Conservation (phyloP, 2,888 invertebrate species). For the Phengaris arion region DNA sequence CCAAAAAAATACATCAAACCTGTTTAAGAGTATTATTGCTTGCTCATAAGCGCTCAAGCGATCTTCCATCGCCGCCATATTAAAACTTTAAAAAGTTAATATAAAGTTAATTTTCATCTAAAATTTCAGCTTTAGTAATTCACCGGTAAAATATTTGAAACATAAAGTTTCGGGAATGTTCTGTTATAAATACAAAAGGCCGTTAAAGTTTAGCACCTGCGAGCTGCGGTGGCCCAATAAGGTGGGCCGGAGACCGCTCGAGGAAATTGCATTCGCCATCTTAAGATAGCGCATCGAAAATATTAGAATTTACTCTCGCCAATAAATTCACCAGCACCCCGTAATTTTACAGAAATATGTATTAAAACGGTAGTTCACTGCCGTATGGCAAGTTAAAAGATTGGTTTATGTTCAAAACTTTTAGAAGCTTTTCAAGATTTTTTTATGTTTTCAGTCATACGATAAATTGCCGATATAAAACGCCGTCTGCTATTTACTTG, state of each 20-base stretch:
- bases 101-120: constrained; percentile 4
- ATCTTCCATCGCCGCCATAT: not conserved
- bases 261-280: constrained; percentile 64
- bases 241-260: constrained; percentile 48
- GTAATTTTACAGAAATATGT: constrained; percentile 39
- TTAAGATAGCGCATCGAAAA: constrained; percentile 45
- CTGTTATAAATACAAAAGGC: constrained; percentile 35
- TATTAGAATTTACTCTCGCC: constrained; percentile 44
- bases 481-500: not conserved
- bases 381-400: constrained; percentile 7
- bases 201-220: constrained; percentile 50
- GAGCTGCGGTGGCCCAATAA: constrained; percentile 49
- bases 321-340: constrained; percentile 37
- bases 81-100: not conserved
- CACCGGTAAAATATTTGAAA: constrained; percentile 13
- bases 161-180: constrained; percentile 23
- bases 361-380: constrained; percentile 41
- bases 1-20: no score
- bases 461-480: not conserved
- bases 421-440: not conserved
- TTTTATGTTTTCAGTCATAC: not conserved
- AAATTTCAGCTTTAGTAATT: constrained; percentile 3
- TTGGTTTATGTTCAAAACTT: not conserved
- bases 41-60: not conserved
- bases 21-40: no score